These are phyloP conservation scores for Tholera decimalis DNA, from an alignment of 2,888 invertebrate genomes.

Conservation along the genomic window DNA sequence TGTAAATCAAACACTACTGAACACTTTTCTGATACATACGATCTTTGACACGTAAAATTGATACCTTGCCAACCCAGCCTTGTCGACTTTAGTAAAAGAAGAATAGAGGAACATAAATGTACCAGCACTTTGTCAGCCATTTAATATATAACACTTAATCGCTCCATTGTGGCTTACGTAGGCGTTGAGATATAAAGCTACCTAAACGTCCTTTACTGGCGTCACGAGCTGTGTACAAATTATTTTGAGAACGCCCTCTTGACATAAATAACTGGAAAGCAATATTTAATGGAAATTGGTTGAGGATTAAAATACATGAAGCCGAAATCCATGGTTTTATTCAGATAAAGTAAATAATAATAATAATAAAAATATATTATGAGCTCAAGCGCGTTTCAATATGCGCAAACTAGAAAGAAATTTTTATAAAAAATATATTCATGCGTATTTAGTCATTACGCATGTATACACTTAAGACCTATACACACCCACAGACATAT, in stretches of 20 bases:
- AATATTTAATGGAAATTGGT: slow-evolving; percentile 11
- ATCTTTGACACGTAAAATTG: slow-evolving; percentile 4
- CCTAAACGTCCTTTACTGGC: slow-evolving; percentile 34
- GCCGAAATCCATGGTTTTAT: background rate
- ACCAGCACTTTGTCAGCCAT: slow-evolving; percentile 32
- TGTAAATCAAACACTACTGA: background rate
- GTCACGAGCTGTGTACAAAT: slow-evolving; percentile 22
- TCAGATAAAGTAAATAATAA: background rate
- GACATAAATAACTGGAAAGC: slow-evolving; percentile 4
- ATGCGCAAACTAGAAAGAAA: too few relatives aligned
- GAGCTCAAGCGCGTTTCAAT: background rate
- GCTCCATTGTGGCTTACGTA: slow-evolving; percentile 32
- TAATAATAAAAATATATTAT: too few relatives aligned
- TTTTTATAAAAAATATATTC: too few relatives aligned
- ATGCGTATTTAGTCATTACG: too few relatives aligned
- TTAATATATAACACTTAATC: slow-evolving; percentile 40
- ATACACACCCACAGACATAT: too few relatives aligned
- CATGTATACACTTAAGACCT: too few relatives aligned
- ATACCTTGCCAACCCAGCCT: background rate
- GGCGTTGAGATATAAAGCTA: slow-evolving; percentile 20
- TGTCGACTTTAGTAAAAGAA: slow-evolving; percentile 1
- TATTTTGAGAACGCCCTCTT: slow-evolving; percentile 26
- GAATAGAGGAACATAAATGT: slow-evolving; percentile 32
- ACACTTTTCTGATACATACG: background rate
- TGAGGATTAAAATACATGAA: slow-evolving; percentile 10